A percentile compares a stretch with the other conserved stretches of the same genome.
phyloP scores from a whole-genome alignment of 2,113 vertebrate species.

The Azemiops feae region DNA sequence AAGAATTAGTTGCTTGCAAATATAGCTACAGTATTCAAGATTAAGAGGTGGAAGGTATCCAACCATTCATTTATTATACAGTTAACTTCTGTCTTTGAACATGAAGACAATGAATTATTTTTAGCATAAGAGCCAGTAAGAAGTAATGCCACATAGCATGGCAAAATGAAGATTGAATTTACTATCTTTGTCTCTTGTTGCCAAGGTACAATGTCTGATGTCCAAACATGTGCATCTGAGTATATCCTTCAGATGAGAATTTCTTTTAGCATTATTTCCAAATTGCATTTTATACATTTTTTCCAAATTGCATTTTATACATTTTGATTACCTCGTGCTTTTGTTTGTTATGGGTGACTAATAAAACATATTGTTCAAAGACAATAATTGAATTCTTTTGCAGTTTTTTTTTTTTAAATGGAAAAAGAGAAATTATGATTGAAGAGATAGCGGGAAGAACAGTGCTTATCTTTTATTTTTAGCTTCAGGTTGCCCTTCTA shows the following conservation, averaged over 20 bases:
- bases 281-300: neutral
- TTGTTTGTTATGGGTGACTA: neutral
- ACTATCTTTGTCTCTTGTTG: constrained; percentile 3
- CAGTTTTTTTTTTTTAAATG: too few relatives aligned
- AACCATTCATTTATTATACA: neutral
- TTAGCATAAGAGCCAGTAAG: neutral
- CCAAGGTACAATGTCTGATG: neutral
- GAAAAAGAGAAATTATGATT: neutral
- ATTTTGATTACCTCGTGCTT: neutral
- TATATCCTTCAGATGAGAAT: neutral
- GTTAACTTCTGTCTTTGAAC: neutral
- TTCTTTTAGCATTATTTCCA: neutral
- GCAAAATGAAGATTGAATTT: constrained; percentile 15
- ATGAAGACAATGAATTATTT: constrained; percentile 1
- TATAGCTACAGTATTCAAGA: neutral
- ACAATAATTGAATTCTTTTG: neutral
- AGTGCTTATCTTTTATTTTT: neutral
- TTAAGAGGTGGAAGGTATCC: neutral
- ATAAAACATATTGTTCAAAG: neutral
- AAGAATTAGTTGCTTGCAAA: neutral
- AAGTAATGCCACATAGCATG: neutral
- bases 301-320: neutral
- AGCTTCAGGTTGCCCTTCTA: neutral
- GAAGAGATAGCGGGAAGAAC: neutral
- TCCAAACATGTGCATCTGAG: neutral